Conservation (phyloP, 2,113 vertebrate species). For the Chitala chitala region DNA sequence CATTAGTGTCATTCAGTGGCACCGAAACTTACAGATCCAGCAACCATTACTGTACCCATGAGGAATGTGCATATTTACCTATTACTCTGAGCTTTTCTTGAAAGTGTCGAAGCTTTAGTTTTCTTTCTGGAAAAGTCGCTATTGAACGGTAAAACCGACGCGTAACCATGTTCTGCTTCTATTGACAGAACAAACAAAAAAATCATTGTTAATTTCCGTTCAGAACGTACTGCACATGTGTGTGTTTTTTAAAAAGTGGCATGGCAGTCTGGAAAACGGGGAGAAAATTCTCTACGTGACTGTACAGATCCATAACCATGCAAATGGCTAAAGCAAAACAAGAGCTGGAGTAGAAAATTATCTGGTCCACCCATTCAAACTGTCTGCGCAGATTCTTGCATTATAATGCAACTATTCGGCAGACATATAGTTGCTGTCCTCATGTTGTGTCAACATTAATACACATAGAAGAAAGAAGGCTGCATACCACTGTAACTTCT, state of each 20-base stretch:
- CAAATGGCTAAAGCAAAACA: too few relatives aligned
- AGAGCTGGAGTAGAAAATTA: too few relatives aligned
- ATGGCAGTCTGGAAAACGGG: too few relatives aligned
- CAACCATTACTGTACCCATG: neutral
- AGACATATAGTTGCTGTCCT: too few relatives aligned
- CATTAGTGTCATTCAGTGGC: constrained; percentile 30
- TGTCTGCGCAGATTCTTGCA: too few relatives aligned
- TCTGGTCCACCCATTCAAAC: too few relatives aligned
- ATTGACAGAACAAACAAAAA: constrained; percentile 59
- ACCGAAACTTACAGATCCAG: neutral
- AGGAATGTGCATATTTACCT: constrained; percentile 68
- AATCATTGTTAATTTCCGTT: constrained; percentile 20
- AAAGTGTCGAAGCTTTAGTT: constrained; percentile 82
- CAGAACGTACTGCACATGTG: neutral
- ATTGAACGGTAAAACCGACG: constrained; percentile 90
- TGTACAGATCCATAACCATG: too few relatives aligned
- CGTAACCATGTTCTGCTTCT: constrained; percentile 98
- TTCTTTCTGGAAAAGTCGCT: constrained; percentile 90
- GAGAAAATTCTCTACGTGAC: neutral
- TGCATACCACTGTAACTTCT: too few relatives aligned
- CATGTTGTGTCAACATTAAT: too few relatives aligned
- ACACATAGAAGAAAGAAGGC: too few relatives aligned
- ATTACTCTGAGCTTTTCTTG: constrained; percentile 88
- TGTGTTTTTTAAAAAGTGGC: too few relatives aligned
- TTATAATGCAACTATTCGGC: too few relatives aligned